Base-by-base conservation (phyloP, 2,113 vertebrate genomes). In the Sylvietta virens region DNA sequence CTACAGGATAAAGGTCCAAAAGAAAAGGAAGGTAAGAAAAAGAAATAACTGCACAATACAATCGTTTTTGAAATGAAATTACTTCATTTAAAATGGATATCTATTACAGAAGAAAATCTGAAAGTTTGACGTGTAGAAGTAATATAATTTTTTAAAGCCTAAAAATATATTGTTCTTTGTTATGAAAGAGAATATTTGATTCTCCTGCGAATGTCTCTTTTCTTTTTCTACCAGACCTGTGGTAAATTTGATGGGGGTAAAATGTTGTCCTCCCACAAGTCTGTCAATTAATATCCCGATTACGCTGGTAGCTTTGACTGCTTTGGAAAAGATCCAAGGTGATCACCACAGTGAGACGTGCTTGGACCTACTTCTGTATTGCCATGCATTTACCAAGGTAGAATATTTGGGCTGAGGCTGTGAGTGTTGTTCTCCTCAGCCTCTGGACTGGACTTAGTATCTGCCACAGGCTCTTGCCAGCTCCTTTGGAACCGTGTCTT, bases 101-200 rank as follows among this genome's bases (percentile, higher is more conserved):
- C 60, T 86, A 12, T 81, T 91, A 54, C 56, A 73, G 56, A 74
- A 91, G 76, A 87, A 51, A 14, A 31, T 48, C 70, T 76, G 66
- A 69, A 90, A 88, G 88, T 80, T 50, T 94, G 71, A 56, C 42
- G 14, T 28, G 71, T 62, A 90, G 40, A 77, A 88, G 50, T 81
- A 91, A 90, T 94, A 81, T 7, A 23, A 53, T 82, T 92, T 94
- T 83, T 88, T 62, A 26, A 90, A 78, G 47, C 71, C 88, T 96
- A 96, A 95, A 96, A 95, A 93, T 95, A 86, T 11, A 88, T 80
- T 6, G 1, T 31, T 91, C 42, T 69, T 48, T 70, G 88, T 94
- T 95, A 90, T 81, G 60, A 90, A 86, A 94, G 58, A 82, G 58
- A 90, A 13, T 94, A 81, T 88, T 94, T 90, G 16, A 39, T 90